Evolutionary conservation across 2,797 vertebrate species (phyloP).

Genomic region (Tympanoctomys barrerae): DNA sequence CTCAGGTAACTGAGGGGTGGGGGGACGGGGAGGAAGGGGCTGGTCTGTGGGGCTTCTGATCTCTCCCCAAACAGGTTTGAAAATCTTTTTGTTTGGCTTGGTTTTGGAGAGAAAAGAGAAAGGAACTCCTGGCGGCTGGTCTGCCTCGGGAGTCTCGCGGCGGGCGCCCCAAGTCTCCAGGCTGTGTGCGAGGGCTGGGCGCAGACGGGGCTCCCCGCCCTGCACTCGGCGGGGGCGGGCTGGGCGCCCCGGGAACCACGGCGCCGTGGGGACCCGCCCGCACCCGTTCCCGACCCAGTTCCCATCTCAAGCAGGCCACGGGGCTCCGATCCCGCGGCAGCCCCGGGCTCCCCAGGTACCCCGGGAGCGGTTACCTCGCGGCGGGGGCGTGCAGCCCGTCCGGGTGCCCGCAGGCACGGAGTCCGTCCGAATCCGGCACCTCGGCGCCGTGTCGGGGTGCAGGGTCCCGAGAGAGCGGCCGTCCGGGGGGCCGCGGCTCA

Average conservation of each 20-base stretch:
- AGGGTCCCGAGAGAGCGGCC: constrained; percentile 67
- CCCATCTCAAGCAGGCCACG: not conserved
- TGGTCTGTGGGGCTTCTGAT: constrained; percentile 77
- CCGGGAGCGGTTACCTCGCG: constrained; percentile 75
- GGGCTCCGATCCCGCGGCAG: not conserved
- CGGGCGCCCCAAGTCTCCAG: constrained; percentile 41
- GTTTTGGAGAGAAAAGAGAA: constrained; percentile 51
- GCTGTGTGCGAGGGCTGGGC: constrained; percentile 66
- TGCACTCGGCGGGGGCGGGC: not conserved
- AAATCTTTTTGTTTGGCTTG: constrained; percentile 82
- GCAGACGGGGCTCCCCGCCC: constrained; percentile 70
- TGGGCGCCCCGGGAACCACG: constrained; percentile 67
- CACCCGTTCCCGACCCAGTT: not conserved
- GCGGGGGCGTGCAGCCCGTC: constrained; percentile 45
- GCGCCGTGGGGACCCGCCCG: constrained; percentile 17
- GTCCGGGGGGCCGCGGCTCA: constrained; percentile 78
- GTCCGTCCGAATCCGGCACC: constrained; percentile 57
- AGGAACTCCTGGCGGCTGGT: constrained; percentile 41
- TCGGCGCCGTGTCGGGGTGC: constrained; percentile 47
- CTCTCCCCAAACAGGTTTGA: constrained; percentile 84
- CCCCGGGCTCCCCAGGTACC: constrained; percentile 53
- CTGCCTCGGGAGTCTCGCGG: constrained; percentile 57
- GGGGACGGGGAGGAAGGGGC: constrained; percentile 63
- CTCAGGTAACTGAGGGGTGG: constrained; percentile 77
- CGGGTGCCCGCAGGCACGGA: constrained; percentile 23